These are phyloP conservation scores for Frieseomelitta varia DNA, from an alignment of 1,140 invertebrate species.

Conservation along the genomic window DNA sequence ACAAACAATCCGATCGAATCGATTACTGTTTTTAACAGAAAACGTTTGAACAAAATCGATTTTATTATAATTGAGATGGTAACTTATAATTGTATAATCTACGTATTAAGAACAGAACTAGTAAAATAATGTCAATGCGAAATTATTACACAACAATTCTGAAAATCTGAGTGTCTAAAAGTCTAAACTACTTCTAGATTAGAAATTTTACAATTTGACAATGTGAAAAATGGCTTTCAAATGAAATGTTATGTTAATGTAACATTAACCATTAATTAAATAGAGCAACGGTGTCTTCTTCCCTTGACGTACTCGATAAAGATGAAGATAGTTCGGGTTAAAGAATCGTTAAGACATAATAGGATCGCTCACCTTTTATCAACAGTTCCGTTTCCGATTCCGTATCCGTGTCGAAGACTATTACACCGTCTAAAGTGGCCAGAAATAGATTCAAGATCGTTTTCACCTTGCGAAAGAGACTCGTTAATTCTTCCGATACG, in stretches of 20 bases:
- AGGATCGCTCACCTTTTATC: slow-evolving; percentile 68
- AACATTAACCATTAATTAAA: neutral
- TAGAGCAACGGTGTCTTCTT: neutral
- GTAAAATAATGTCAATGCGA: neutral
- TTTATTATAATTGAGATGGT: too few relatives aligned
- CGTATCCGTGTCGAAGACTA: slow-evolving; percentile 63
- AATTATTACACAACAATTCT: neutral
- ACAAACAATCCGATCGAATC: slow-evolving; percentile 69
- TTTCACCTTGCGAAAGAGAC: slow-evolving; percentile 70
- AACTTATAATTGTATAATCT: too few relatives aligned
- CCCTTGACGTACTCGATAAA: slow-evolving; percentile 4
- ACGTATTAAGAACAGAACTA: neutral
- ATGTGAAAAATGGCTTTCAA: neutral
- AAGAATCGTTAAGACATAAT: slow-evolving; percentile 62
- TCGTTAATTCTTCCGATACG: slow-evolving; percentile 64
- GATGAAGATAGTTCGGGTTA: slow-evolving; percentile 35
- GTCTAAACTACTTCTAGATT: too few relatives aligned
- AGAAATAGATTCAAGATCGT: slow-evolving; percentile 71
- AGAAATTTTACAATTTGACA: neutral
- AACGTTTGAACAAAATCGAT: neutral
- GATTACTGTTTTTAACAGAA: slow-evolving; percentile 61
- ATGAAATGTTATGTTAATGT: neutral
- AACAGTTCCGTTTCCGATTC: slow-evolving; percentile 70
- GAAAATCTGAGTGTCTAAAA: neutral
- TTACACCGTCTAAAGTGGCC: slow-evolving; percentile 62